Evolutionary conservation across 2,888 invertebrate species (phyloP), one percentile per base, ranked within the genome.

Genomic region (Copidosoma aretas): DNA sequence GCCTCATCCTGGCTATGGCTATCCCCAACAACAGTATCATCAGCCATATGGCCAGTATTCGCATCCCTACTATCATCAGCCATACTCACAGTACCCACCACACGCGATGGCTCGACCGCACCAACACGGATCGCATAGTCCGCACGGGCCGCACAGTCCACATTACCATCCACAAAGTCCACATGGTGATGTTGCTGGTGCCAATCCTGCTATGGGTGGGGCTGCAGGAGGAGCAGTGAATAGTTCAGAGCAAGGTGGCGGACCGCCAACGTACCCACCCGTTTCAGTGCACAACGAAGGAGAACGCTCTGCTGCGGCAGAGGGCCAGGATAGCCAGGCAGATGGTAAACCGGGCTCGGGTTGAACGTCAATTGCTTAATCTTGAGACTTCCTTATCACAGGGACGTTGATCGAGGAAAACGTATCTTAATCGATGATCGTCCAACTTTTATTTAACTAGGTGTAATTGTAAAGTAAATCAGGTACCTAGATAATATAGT

Each of bases 21-120:
- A 86, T 68, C 84, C 86, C 10, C 86, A 85, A 60, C 85, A 85
- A 75, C 81, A 83, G 8, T 85, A 86, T 73, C 86, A 86, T 73
- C 85, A 85, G 72, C 84, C 85, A 1, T 85, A 85, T 78, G 75
- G 66, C 84, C 85, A 85, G 70, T 87, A 86, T 52, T 84, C 85
- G 2, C 86, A 86, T 76, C 85, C 85, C 0, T 86, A 86, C 70
- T 86, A 86, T 74, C 86, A 86, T 77, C 87, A 86, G 68, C 86
- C 86, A 0, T 87, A 86, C 75, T 85, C 86, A 15, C 87, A 87
- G 68, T 87, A 87, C 78, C 86, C 87, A 17, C 87, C 87, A 0
- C 87, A 87, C 75, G 73, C 79, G 1, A 85, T 85, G 82, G 82
- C 82, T 17, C 79, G 85, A 24, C 84, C 86, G 1, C 86, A 86